Base-by-base conservation (phyloP, 2,797 vertebrate genomes). In the Chrosomus eos region DNA sequence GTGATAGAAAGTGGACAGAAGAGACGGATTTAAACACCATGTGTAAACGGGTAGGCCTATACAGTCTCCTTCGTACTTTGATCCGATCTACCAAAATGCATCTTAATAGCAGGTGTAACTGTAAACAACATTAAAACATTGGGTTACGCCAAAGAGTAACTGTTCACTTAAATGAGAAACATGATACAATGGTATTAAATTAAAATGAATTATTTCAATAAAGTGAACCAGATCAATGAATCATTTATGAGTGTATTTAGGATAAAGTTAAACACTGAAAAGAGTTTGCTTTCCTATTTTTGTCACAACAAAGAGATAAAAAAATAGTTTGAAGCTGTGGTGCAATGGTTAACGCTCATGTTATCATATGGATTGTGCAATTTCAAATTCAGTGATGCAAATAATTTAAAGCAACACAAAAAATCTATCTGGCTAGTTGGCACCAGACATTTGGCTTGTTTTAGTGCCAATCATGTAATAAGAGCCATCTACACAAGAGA, bases 381-480 rank as follows among this genome's bases (percentile, higher is more conserved):
- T n/a, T 67, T 67, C 5, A 31, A 21, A 64, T 60, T 43, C 40
- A 7, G 43, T 26, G 18, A 38, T 66, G 60, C 45, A 45, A 67
- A 33, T 70, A 3, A 55, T 58, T 75, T 53, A 62, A 75, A 75
- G 79, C 45, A 79, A 73, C 23, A 74, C 10, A 48, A 16, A 68
- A 62, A 36, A 21, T 82, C 23, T 62, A 28, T 40, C 48, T 80
- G 81, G 76, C 80, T 71, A 51, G 53, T 76, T 40, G 7, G 64
- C 40, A 18, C n/a, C 71, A 81, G 75, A 76, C 70, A 76, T 76
- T 58, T 71, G 64, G 40, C 89, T 92, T 87, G 92, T 92, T 91
- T 89, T 80, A 84, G 87, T 86, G 85, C 23, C 84, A 91, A 86
- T 92, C 92, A 93, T 93, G 90, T 89, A 93, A 93, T 93, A 92